A percentile compares a stretch with the other conserved stretches of the same genome.
phyloP scores from a whole-genome alignment of 2,113 vertebrate species.

The Xerus inauris region DNA sequence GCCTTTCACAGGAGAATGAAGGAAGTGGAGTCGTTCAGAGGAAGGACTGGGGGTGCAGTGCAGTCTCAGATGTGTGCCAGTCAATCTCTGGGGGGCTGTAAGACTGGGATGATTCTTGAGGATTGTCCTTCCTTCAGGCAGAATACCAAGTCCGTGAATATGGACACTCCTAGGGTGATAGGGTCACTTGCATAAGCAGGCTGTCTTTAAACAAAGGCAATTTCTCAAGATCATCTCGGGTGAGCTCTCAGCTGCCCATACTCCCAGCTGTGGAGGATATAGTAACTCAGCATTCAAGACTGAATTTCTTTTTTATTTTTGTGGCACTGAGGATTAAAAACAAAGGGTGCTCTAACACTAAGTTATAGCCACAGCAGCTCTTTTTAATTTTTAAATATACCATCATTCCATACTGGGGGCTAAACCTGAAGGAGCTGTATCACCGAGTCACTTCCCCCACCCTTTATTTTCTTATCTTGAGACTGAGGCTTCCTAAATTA shows the following conservation, averaged over 20 bases:
- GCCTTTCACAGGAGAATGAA: not conserved
- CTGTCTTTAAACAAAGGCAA: not conserved
- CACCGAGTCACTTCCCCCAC: no score
- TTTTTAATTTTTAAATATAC: no score
- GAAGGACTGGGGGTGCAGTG: accelerated
- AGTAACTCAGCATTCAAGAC: not conserved
- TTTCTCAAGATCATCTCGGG: not conserved
- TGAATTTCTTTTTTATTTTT: no score
- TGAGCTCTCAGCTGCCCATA: not conserved
- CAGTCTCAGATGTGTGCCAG: not conserved
- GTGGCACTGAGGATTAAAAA: no score
- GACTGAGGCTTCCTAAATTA: no score
- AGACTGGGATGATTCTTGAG: not conserved
- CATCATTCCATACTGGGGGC: no score
- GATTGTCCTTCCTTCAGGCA: not conserved
- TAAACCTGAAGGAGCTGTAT: no score
- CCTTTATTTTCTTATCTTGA: no score
- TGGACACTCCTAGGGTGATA: not conserved
- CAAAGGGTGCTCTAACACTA: no score
- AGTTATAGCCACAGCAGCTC: no score
- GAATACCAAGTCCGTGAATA: not conserved
- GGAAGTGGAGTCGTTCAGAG: not conserved
- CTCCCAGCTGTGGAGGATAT: accelerated
- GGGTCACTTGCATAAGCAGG: not conserved
- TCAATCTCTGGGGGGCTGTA: accelerated